Evolutionary conservation across 1,140 invertebrate genomes (phyloP), one percentile per base, ranked within the genome.

Genomic region (Spodoptera litura): DNA sequence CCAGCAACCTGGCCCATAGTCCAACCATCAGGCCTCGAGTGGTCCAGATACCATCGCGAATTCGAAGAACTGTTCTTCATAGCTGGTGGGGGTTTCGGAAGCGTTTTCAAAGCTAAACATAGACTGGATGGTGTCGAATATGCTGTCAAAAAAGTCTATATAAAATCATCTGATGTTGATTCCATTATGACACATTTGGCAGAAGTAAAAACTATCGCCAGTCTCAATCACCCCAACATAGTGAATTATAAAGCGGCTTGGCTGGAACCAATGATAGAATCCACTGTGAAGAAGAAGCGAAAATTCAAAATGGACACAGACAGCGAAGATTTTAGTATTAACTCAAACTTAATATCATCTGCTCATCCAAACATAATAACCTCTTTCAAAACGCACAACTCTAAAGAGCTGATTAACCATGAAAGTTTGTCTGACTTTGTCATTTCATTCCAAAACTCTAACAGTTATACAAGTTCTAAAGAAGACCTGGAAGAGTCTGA

Each of bases 201-300:
- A 27, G 98, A 98, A 96, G 97, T 98, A 0, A 97, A 97, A 93
- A 97, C 97, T 49, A 95, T 98, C 77, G 97, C 97, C 0, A 96
- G 95, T 86, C 93, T 98, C 38, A 96, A 97, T 87, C 97, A 98
- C 94, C 95, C 96, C 1, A 97, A 98, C 93, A 97, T 98, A 84
- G 97, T 98, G 4, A 95, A 97, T 5, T 98, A 98, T 85, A 98
- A 98, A 95, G 96, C 96, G 44, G 97, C 97, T 8, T 98, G 97
- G 97, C 89, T 98, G 20, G 97, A 98, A 92, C 95, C 96, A 3
- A 89, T 95, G 85, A 91, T 94, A 78, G 90, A 91, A 78, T 91
- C 93, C 0, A 91, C 73, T n/a, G 78, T 90, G 2, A 91, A 88
- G 70, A 93, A 89, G 84, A 92, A 89, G 73, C 80, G 79, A 0